Conservation (phyloP, 2,797 vertebrate genomes). For the Okamejei kenojei region DNA sequence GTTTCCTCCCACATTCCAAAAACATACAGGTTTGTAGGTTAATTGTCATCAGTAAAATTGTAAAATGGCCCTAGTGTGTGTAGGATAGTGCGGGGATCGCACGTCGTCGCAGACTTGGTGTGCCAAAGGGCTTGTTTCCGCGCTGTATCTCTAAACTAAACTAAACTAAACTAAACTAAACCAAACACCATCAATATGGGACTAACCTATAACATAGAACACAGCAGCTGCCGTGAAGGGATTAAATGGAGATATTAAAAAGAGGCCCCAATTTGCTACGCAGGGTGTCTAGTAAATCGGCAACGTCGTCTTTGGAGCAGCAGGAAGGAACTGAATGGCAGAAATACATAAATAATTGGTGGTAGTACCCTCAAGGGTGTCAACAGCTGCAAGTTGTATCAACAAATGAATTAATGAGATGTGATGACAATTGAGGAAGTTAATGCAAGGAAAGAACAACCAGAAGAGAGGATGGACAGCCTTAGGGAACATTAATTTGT, state of each 20-base stretch:
- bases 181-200: background rate
- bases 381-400: background rate
- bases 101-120: no score
- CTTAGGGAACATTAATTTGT: background rate
- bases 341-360: background rate
- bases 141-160: no score
- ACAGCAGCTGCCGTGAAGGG: background rate
- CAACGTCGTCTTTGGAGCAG: background rate
- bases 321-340: background rate
- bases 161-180: no score
- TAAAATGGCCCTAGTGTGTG: no score
- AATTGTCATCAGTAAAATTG: no score
- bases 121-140: no score
- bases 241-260: background rate
- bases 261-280: background rate
- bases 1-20: no score
- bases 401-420: background rate
- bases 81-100: no score
- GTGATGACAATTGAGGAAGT: background rate
- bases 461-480: background rate
- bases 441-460: background rate
- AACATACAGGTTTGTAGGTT: no score
- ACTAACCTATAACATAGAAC: background rate
- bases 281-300: background rate
- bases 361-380: background rate